phyloP scores from a whole-genome alignment of 2,888 invertebrate genomes.

The Caenorhabditis drosophilae region DNA sequence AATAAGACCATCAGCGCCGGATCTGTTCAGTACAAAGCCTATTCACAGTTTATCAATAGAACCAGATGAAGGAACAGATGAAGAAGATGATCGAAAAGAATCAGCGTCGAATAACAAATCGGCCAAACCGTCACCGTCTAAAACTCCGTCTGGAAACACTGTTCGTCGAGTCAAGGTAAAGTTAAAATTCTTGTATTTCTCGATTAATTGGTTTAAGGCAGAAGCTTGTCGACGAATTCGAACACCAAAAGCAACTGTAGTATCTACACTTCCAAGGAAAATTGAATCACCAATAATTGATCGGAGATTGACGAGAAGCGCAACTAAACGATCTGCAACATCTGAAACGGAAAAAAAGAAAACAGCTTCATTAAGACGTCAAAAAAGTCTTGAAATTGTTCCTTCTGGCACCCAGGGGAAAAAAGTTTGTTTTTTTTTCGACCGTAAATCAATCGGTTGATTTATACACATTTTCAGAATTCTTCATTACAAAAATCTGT shows the following conservation, averaged over 20 bases:
- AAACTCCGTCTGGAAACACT: constrained; percentile 4
- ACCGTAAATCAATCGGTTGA: no score
- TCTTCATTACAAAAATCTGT: background rate
- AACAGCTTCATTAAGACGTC: background rate
- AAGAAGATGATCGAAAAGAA: background rate
- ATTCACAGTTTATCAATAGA: background rate
- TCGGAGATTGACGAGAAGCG: constrained; percentile 5
- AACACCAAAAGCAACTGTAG: constrained; percentile 13
- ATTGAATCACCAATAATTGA: background rate
- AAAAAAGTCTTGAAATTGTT: background rate
- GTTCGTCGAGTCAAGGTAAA: constrained; percentile 21
- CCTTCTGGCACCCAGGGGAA: background rate
- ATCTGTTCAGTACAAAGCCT: background rate
- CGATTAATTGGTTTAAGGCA: no score
- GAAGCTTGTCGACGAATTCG: constrained; percentile 21
- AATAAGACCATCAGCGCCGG: background rate
- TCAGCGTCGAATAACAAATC: background rate
- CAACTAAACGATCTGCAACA: constrained; percentile 3
- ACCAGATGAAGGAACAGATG: constrained; percentile 6
- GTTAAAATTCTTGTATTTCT: no score
- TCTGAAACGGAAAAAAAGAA: background rate
- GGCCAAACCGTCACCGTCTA: constrained; percentile 3
- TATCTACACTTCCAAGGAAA: background rate
- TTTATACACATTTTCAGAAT: no score
- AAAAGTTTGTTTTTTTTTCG: background rate